phyloP scores from a whole-genome alignment of 1,140 invertebrate genomes.

The Cataglyphis hispanica region DNA sequence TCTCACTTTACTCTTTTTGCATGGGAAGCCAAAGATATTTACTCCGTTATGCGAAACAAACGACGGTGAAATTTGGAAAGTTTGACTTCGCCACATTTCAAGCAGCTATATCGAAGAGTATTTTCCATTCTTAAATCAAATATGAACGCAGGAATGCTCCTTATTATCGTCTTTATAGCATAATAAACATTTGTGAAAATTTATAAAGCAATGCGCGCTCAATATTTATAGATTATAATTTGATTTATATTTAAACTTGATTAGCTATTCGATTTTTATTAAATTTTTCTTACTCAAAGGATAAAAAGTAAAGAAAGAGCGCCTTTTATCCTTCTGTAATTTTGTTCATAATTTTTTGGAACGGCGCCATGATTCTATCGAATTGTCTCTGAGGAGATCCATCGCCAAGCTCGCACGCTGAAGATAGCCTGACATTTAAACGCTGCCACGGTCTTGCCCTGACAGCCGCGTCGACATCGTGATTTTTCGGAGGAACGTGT shows the following conservation, averaged over 20 bases:
- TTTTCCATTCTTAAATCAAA: slow-evolving; percentile 47
- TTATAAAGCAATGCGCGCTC: neutral
- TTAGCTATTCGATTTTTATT: neutral
- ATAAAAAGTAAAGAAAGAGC: neutral
- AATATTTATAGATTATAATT: neutral
- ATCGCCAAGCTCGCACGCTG: slow-evolving; percentile 8
- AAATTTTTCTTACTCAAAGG: neutral
- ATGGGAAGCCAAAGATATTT: slow-evolving; percentile 43
- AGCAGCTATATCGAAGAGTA: slow-evolving; percentile 20
- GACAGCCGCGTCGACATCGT: slow-evolving; percentile 52
- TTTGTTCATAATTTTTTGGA: neutral
- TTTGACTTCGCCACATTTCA: slow-evolving; percentile 30
- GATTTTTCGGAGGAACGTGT: slow-evolving; percentile 50
- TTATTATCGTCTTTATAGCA: neutral
- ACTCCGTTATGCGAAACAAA: slow-evolving; percentile 49
- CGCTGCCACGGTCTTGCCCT: slow-evolving; percentile 28
- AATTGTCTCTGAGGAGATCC: slow-evolving; percentile 22
- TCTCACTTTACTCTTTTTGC: slow-evolving; percentile 32
- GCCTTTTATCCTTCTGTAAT: neutral
- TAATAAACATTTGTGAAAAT: neutral
- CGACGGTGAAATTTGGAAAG: slow-evolving; percentile 47
- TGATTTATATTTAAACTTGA: neutral
- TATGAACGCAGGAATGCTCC: neutral
- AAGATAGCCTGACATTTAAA: slow-evolving; percentile 57
- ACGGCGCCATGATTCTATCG: neutral